phyloP scores from a whole-genome alignment of 2,888 invertebrate species.

The Ypsolopha sequella region DNA sequence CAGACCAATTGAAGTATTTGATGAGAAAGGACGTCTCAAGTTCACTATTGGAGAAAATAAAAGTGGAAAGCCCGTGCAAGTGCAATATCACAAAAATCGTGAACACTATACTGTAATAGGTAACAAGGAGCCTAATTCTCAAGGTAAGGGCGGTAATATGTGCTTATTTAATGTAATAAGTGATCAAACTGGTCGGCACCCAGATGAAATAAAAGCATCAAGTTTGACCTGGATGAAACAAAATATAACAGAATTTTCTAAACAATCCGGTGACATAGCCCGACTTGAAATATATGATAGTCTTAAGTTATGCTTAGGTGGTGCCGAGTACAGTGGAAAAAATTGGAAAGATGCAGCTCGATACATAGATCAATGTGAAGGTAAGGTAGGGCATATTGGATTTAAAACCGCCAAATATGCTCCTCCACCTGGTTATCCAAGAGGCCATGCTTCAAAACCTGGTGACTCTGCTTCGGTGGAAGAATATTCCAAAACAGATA shows the following conservation, averaged over 20 bases:
- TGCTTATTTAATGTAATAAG: constrained; percentile 8
- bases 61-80: constrained; percentile 5
- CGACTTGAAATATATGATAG: constrained; percentile 2
- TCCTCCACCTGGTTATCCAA: too few species aligned
- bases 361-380: too few species aligned
- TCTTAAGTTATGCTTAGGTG: neutral
- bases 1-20: constrained; percentile 9
- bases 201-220: constrained; percentile 3
- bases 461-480: too few species aligned
- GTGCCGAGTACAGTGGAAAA: neutral
- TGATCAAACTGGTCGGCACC: constrained; percentile 2
- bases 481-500: too few species aligned
- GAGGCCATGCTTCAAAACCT: too few species aligned
- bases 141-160: constrained; percentile 6
- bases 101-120: constrained; percentile 9
- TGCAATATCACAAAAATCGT: constrained; percentile 7
- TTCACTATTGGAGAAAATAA: constrained; percentile 5
- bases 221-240: constrained; percentile 4
- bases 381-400: too few species aligned
- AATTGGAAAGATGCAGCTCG: too few species aligned
- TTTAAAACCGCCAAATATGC: too few species aligned
- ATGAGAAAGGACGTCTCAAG: constrained; percentile 7
- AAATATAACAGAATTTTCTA: constrained; percentile 1
- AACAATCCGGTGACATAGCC: constrained; percentile 1
- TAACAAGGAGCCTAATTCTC: constrained; percentile 3